A percentile compares a stretch with the other conserved stretches of the same genome.
These are phyloP conservation scores for Luscinia luscinia DNA, from an alignment of 2,797 vertebrate genomes.

Conservation along the genomic window DNA sequence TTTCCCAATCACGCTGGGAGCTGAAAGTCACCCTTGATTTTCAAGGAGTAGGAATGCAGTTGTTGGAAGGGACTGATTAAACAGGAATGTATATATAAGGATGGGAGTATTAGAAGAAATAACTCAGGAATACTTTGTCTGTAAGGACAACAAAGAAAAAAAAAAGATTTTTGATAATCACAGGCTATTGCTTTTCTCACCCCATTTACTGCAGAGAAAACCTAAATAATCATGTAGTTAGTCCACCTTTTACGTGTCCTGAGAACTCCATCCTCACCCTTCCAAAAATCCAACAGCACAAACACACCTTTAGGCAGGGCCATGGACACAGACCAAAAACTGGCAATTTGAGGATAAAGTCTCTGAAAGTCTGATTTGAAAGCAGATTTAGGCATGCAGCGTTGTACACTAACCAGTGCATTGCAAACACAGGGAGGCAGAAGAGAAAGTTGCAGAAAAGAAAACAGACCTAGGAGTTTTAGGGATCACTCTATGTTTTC, in stretches of 20 bases:
- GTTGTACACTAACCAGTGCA: fast-evolving
- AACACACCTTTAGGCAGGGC: background rate
- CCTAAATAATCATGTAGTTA: background rate
- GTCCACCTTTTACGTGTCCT: background rate
- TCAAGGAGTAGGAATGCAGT: background rate
- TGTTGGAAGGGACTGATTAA: conserved; percentile 1
- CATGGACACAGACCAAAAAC: background rate
- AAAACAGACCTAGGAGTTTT: background rate
- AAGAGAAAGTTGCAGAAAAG: background rate
- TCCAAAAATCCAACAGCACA: background rate
- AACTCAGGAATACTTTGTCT: background rate
- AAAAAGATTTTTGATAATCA: background rate
- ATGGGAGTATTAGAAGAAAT: background rate
- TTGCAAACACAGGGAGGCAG: background rate
- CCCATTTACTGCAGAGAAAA: background rate
- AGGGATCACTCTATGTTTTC: background rate
- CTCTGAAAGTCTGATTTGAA: background rate
- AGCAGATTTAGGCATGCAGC: background rate
- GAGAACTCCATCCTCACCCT: background rate
- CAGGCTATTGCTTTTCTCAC: background rate
- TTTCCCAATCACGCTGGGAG: background rate
- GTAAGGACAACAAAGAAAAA: background rate
- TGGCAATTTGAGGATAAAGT: background rate
- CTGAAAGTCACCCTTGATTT: conserved; percentile 43
- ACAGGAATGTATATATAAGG: background rate